phyloP scores from a whole-genome alignment of 2,797 vertebrate genomes.

The Myiothlypis coronata region DNA sequence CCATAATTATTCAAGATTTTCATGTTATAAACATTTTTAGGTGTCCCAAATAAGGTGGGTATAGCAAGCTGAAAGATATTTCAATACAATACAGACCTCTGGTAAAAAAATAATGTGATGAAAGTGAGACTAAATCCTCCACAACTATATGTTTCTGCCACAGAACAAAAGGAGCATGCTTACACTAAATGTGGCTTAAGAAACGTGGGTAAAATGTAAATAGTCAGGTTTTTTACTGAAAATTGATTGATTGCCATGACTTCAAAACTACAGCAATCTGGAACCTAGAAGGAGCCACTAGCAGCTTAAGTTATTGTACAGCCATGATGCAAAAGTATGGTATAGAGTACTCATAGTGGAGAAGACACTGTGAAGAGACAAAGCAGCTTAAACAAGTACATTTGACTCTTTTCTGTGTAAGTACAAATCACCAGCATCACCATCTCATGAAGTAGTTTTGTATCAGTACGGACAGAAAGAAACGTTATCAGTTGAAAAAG shows the following conservation, averaged over 20 bases:
- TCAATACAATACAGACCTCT: neutral
- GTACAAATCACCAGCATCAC: neutral
- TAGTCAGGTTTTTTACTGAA: neutral
- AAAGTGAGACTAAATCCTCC: neutral
- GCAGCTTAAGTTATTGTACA: neutral
- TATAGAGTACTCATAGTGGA: neutral
- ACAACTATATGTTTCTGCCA: neutral
- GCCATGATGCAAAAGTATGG: neutral
- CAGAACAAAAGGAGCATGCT: neutral
- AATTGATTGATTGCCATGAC: neutral
- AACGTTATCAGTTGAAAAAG: neutral
- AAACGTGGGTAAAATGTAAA: neutral
- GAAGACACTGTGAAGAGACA: neutral
- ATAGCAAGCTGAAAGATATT: neutral
- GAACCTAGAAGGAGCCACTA: neutral
- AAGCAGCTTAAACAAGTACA: neutral
- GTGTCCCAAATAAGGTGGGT: neutral
- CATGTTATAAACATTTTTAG: neutral
- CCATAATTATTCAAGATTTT: neutral
- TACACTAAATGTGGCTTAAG: neutral
- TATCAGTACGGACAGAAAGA: neutral
- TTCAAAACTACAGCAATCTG: neutral
- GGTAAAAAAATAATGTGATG: neutral
- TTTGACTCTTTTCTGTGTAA: neutral
- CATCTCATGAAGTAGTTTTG: neutral